Base-by-base conservation (phyloP, 2,888 invertebrate species). In the Dolichopus griseipennis region DNA sequence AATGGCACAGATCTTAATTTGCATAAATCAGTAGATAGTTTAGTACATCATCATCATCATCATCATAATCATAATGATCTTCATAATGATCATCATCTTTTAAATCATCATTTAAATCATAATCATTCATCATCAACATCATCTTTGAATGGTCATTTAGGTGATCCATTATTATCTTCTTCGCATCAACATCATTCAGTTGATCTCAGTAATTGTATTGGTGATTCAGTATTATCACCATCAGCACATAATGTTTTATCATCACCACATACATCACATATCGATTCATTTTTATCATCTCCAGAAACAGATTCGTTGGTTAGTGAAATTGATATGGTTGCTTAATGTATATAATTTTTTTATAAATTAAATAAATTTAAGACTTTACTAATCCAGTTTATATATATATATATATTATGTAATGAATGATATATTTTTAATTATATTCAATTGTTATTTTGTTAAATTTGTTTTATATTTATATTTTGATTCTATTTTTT, bases 271-370 rank as follows among this genome's bases (percentile, higher is more conserved):
- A 75, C 76, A 10, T 72, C 73, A 63, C 72, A 73, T 27, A 75
- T 76, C 65, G 81, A 85, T 73, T 83, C 84, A 37, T 84, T 85
- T 79, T 73, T 85, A 63, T 79, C 83, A 34, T 81, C 84, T 34
- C 80, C 84, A 6, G 84, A 84, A 72, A 83, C 84, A 64, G 85
- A 85, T 75, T 84, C 82, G 72, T 78, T 83, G 72, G 74, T 76
- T n/a, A 76, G 74, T 69, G 83, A 84, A 74, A 84, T 84, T 73
- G 84, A 84, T 73, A 84, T 85, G 84, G 83, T 83, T 72, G 83
- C 83, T 78, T 84, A 82, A 83, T 73, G n/a, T n/a, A n/a, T n/a
- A n/a, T n/a, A n/a, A n/a, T n/a, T n/a, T n/a, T n/a, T n/a, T n/a
- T n/a, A n/a, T n/a, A n/a, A n/a, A n/a, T n/a, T n/a, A n/a, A n/a